Evolutionary conservation across 2,797 vertebrate genomes (phyloP).

Genomic region (Cirrhinus molitorella): DNA sequence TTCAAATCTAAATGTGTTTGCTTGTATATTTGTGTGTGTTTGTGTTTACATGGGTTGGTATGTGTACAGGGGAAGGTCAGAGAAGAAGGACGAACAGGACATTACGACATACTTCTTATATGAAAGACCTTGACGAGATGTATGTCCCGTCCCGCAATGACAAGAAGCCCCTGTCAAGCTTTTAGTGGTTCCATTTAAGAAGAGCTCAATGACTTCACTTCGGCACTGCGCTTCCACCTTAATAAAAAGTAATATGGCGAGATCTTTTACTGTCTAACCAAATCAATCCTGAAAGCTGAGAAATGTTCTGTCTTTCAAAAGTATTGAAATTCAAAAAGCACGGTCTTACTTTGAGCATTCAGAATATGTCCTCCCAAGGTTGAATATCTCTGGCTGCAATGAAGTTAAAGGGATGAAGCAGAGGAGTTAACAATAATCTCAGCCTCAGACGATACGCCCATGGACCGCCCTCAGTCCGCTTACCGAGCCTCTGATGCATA

Average conservation of each 20-base stretch:
- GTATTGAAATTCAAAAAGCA: constrained; percentile 40
- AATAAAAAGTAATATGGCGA: constrained; percentile 22
- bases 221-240: constrained; percentile 6
- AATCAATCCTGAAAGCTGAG: constrained; percentile 23
- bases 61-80: constrained; percentile 21
- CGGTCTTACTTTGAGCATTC: constrained; percentile 29
- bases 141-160: constrained; percentile 27
- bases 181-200: constrained; percentile 45
- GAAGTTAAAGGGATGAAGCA: constrained; percentile 14
- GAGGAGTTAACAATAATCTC: constrained; percentile 25
- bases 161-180: constrained; percentile 42
- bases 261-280: constrained; percentile 15
- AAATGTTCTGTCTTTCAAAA: constrained; percentile 27
- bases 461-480: not conserved
- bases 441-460: constrained; percentile 5
- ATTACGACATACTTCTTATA: constrained; percentile 17
- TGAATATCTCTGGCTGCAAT: constrained; percentile 21
- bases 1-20: not conserved
- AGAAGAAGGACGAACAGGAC: constrained; percentile 30
- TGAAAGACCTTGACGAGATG: constrained; percentile 42
- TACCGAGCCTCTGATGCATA: not conserved
- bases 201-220: constrained; percentile 39
- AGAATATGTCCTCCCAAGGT: constrained; percentile 37
- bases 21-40: not conserved
- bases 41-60: not conserved